Base-by-base conservation (phyloP, 2,888 invertebrate genomes). In the Clistopyga incitator region DNA sequence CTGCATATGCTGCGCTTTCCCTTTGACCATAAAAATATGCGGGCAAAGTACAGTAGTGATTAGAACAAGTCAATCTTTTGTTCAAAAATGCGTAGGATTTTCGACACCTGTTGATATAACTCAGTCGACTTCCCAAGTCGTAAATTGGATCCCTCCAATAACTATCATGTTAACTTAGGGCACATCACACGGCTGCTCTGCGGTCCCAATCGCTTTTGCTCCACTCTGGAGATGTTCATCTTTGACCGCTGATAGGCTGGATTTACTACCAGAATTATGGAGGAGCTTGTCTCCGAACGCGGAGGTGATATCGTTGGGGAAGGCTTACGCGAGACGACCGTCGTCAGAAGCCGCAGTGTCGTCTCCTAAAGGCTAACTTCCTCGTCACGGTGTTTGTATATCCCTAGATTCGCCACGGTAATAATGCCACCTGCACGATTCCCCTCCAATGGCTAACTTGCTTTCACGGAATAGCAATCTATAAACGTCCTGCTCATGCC, bases 231-330 rank as follows among this genome's bases (percentile, higher is more conserved):
- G 65, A 59, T 29, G 61, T 47, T 65, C 54, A 50, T 20, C 64
- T 84, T 83, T 83, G 75, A 68, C 80, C 68, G 83, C 86, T 86
- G 90, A 91, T 91, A 90, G 79, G 80, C 77, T 77, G 88, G 88
- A 90, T 91, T 91, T 90, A 91, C 87, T 86, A 85, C 83, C 84
- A 87, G 88, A 89, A 89, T 90, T 88, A 88, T 86, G 85, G 86
- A 79, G 86, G 87, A 81, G 86, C 86, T 84, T 87, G 88, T 88
- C 87, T 85, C 72, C 64, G 86, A 85, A 82, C 86, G 86, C 84
- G 82, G 84, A 81, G 81, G 78, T 79, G 77, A 68, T 82, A 80
- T 71, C 83, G 75, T 61, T 59, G 20, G n/a, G 79, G 45, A 74
- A 34, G 65, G 76, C 80, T 61, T 72, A 79, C 52, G 52, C 52